phyloP scores from a whole-genome alignment of 2,113 vertebrate species.

The Salvator merianae region DNA sequence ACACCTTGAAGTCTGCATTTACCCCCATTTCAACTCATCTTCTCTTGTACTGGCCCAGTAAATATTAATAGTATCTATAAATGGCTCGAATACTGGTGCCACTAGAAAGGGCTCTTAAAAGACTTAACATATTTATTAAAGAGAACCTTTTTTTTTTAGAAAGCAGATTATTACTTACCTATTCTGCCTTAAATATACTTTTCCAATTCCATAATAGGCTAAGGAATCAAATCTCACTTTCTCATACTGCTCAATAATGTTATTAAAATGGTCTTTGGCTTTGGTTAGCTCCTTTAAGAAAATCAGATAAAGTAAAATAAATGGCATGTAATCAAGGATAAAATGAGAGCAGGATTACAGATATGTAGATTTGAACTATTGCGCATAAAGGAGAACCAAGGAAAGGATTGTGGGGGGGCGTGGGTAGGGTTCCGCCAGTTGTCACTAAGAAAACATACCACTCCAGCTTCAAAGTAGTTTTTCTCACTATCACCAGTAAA shows the following conservation, averaged over 20 bases:
- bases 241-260: slow-evolving; percentile 76
- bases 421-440: background rate
- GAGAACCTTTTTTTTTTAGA: too few relatives aligned
- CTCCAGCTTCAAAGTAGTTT: background rate
- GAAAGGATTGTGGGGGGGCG: background rate
- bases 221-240: slow-evolving; percentile 85
- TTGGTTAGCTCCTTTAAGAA: slow-evolving; percentile 82
- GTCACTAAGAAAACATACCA: background rate
- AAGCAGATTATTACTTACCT: slow-evolving; percentile 73
- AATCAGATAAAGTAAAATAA: background rate
- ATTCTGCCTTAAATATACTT: slow-evolving; percentile 87
- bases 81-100: background rate
- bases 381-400: background rate
- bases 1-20: too few relatives aligned
- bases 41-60: background rate
- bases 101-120: background rate
- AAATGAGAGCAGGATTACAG: background rate
- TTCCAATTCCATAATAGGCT: slow-evolving; percentile 86
- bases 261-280: slow-evolving; percentile 82
- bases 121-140: too few relatives aligned
- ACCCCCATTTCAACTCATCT: background rate
- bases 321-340: background rate
- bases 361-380: background rate
- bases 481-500: too few relatives aligned
- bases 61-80: background rate